Evolutionary conservation across 2,113 vertebrate species (phyloP).

Genomic region (Sminthopsis crassicaudata): DNA sequence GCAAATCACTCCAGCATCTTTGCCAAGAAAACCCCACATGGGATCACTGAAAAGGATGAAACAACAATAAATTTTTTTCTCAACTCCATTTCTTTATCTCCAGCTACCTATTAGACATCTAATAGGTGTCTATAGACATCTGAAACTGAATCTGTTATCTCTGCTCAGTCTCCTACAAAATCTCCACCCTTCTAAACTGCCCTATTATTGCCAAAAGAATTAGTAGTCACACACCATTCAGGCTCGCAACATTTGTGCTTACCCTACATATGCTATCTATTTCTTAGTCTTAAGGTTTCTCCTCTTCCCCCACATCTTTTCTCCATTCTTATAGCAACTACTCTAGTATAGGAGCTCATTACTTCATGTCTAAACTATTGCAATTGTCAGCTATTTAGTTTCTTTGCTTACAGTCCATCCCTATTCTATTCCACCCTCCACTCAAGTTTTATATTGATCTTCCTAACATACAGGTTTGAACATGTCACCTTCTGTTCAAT

Average conservation of each 20-base stretch:
- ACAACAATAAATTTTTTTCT: no score
- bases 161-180: no score
- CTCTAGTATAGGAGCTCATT: not conserved
- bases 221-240: not conserved
- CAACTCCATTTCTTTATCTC: no score
- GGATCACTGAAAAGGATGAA: no score
- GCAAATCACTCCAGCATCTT: no score
- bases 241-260: not conserved
- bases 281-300: not conserved
- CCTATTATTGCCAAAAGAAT: no score
- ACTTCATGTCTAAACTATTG: not conserved
- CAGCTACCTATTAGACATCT: no score
- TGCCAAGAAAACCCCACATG: no score
- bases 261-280: not conserved
- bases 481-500: not conserved
- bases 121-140: no score
- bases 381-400: not conserved
- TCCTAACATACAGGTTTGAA: not conserved
- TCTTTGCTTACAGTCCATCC: not conserved
- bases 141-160: no score
- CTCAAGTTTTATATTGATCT: not conserved
- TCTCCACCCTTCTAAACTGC: no score
- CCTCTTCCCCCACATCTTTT: no score
- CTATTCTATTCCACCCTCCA: not conserved
- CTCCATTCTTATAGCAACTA: not conserved